Conservation (phyloP, 2,113 vertebrate species). For the Talpa occidentalis region DNA sequence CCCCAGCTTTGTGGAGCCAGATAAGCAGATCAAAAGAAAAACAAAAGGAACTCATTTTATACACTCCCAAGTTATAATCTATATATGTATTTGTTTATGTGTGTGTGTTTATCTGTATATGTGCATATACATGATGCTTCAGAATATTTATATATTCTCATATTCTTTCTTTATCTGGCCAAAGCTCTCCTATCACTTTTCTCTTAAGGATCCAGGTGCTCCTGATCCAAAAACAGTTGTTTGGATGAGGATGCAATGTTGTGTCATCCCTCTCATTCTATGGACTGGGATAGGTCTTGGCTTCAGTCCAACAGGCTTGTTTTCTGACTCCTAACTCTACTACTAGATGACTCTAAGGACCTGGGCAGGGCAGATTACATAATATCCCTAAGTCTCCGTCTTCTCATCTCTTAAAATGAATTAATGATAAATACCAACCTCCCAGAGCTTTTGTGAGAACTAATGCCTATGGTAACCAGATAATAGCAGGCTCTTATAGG, state of each 20-base stretch:
- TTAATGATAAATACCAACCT: conserved; percentile 31
- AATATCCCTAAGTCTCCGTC: neutral
- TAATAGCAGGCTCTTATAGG: neutral
- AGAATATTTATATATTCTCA: neutral
- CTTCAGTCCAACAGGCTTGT: neutral
- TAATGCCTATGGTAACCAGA: neutral
- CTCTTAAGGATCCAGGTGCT: neutral
- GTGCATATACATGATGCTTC: neutral
- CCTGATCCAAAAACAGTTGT: neutral
- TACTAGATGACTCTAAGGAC: neutral
- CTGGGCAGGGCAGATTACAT: neutral
- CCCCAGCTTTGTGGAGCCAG: neutral
- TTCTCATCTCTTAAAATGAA: conserved; percentile 18
- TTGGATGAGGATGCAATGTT: neutral
- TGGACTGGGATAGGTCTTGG: neutral
- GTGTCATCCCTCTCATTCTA: neutral
- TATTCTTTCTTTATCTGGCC: neutral
- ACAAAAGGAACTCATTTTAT: neutral
- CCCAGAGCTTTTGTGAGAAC: conserved; percentile 12
- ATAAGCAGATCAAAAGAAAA: neutral
- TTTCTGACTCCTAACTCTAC: neutral
- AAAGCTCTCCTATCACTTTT: neutral
- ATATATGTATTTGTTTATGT: no score
- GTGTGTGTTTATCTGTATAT: neutral
- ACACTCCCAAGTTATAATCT: neutral